These are phyloP conservation scores for Bradypodion ventrale DNA, from an alignment of 2,797 vertebrate species.

Conservation along the genomic window DNA sequence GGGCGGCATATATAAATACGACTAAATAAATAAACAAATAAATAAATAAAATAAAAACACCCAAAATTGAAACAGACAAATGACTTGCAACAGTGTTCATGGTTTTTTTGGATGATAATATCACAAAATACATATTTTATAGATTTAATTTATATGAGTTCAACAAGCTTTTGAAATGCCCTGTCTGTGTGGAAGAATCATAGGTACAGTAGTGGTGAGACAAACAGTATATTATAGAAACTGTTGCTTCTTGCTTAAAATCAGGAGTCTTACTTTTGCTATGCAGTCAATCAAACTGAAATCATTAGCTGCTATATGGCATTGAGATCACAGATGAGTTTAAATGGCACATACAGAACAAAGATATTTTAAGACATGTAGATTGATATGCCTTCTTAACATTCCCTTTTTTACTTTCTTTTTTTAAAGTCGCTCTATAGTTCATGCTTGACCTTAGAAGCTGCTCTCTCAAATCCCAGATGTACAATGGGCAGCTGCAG, in stretches of 20 bases:
- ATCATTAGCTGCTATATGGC: not conserved
- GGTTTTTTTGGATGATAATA: too few species aligned
- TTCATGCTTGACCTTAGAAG: not conserved
- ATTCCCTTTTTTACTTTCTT: not conserved
- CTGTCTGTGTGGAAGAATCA: not conserved
- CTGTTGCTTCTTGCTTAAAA: not conserved
- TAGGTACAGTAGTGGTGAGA: not conserved
- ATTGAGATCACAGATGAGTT: not conserved
- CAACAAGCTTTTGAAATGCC: too few species aligned
- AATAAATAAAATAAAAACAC: too few species aligned
- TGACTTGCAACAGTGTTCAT: too few species aligned
- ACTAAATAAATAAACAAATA: too few species aligned
- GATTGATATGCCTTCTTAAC: not conserved
- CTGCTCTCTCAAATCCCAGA: not conserved
- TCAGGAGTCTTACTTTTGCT: not conserved
- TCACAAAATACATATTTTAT: too few species aligned
- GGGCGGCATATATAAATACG: too few species aligned
- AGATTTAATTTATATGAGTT: too few species aligned
- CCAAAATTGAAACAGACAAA: too few species aligned
- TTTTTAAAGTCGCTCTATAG: not conserved
- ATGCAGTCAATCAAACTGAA: not conserved
- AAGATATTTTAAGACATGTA: not conserved
- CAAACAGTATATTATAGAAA: not conserved
- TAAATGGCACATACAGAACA: not conserved
- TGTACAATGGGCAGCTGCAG: not conserved